Evolutionary conservation across 1,140 invertebrate species (phyloP), one percentile per base, ranked within the genome.

Genomic region (Cherax destructor): DNA sequence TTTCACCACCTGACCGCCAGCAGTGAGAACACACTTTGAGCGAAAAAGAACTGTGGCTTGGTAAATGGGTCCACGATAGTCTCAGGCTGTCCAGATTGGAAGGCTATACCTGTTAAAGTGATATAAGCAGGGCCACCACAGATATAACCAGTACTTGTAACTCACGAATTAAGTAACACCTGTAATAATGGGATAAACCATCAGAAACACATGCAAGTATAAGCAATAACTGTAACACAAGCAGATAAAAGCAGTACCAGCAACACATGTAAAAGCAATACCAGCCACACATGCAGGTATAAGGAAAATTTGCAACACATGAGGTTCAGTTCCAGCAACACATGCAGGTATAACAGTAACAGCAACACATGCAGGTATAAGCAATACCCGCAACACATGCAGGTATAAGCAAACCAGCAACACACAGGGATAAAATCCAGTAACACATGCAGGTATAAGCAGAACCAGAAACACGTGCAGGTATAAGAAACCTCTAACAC

Each of bases 51-150:
- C 88, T 0, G 77, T 87, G 83, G 91, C 84, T 86, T 92, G 52
- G 79, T 85, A 52, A 91, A 92, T 69, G 24, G 56, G 77, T 92
- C 92, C 50, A 92, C 79, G 50, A 92, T 90, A 13, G 86, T 90
- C 52, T 92, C 92, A 0, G 92, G 92, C 65, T 92, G 83, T 2
- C 92, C 92, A 21, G 83, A 86, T 7, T 49, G 16, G 88, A 92
- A 92, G 49, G 92, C 92, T 18, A 83, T 74, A 1, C 83, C 92
- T 92, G 92, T 10, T 16, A 49, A 1, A 41, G 30, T 1, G 30
- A 41, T 41, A 41, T 41, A 41, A 41, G 30, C 30, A 41, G 30
- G 30, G 0, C 30, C 30, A 0, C 30, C 30, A 41, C 30, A 41
- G 30, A 41, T n/a, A 9, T 30, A 69, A 50, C 24, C 10, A 47